These are phyloP conservation scores for Homarus gammarus DNA, from an alignment of 2,888 invertebrate genomes.

Conservation along the genomic window DNA sequence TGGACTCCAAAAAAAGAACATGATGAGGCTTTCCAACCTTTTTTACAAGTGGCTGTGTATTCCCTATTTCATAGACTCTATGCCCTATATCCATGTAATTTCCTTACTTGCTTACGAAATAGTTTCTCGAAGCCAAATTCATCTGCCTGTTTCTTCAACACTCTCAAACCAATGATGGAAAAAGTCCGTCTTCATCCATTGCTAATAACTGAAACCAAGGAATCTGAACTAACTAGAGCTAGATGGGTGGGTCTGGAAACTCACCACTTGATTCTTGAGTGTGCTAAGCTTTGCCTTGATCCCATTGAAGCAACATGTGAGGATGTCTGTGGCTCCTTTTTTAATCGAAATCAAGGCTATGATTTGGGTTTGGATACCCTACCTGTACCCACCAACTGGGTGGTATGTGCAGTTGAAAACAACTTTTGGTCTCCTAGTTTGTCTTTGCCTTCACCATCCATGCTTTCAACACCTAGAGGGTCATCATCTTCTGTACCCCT, in stretches of 20 bases:
- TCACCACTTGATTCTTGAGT: constrained; percentile 70
- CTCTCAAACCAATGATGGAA: constrained; percentile 74
- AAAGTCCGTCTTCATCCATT: constrained; percentile 75
- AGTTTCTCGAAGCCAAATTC: constrained; percentile 63
- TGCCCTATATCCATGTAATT: constrained; percentile 75
- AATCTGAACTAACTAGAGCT: constrained; percentile 66
- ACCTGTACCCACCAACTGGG: constrained; percentile 62
- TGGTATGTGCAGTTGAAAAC: constrained; percentile 59
- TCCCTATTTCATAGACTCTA: constrained; percentile 74
- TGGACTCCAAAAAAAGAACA: constrained; percentile 71
- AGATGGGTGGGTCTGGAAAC: constrained; percentile 71
- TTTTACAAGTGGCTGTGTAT: constrained; percentile 74
- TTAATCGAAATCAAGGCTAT: constrained; percentile 38
- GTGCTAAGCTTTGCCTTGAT: constrained; percentile 74
- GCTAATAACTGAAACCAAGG: constrained; percentile 74
- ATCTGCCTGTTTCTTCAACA: constrained; percentile 63
- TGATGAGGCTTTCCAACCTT: constrained; percentile 69
- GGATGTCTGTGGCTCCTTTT: constrained; percentile 54
- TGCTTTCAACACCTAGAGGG: constrained; percentile 27
- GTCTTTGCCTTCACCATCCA: constrained; percentile 42
- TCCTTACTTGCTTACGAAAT: constrained; percentile 68
- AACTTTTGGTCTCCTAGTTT: constrained; percentile 75
- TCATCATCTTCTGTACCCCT: constrained; percentile 49
- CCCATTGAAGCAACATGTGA: constrained; percentile 73
- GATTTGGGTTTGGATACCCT: constrained; percentile 45